Evolutionary conservation across 2,888 invertebrate genomes (phyloP), one percentile per base, ranked within the genome.

Genomic region (Catocala fraxini): DNA sequence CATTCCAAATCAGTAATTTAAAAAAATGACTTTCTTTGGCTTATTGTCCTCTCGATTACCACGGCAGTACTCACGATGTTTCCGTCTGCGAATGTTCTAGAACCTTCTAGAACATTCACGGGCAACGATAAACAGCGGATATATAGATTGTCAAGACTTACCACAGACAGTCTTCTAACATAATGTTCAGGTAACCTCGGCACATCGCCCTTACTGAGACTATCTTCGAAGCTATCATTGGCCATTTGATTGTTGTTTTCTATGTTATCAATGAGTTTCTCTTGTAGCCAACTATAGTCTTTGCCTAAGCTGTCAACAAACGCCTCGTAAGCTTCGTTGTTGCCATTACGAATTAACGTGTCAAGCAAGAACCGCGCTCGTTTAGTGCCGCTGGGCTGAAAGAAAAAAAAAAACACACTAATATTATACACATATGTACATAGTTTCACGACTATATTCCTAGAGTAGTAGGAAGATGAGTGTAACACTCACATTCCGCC

Each of bases 211-310:
- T 90, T 85, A 59, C 95, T 94, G 47, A 95, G 89, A 70, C 92
- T 91, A 70, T 95, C 95, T 52, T 94, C 93, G 34, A 93, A 91
- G 69, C 92, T 91, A 58, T 92, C 91, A 68, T 91, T 89, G 48
- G 90, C 73, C 70, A 88, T 84, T 6, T 85, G 78, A 48, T 83
- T 84, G 54, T 86, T 86, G 71, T 85, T 85, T 33, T 88, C 85
- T 4, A 85, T 80, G 9, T 39, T 39, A 9, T 39, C 35, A 6
- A 89, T 89, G 51, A 96, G 88, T 39, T 91, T 91, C 55, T 93
- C 88, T 80, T 94, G 95, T 54, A 96, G 80, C 96, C 96, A 96
- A 46, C 83, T 77, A 80, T 96, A 95, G 76, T 95, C 94, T 65
- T 94, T 94, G 7, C 87, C 84, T 13, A 96, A 82, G 56, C 95